Evolutionary conservation across 2,888 invertebrate species (phyloP).

Genomic region (Lacanobia wlatinum): DNA sequence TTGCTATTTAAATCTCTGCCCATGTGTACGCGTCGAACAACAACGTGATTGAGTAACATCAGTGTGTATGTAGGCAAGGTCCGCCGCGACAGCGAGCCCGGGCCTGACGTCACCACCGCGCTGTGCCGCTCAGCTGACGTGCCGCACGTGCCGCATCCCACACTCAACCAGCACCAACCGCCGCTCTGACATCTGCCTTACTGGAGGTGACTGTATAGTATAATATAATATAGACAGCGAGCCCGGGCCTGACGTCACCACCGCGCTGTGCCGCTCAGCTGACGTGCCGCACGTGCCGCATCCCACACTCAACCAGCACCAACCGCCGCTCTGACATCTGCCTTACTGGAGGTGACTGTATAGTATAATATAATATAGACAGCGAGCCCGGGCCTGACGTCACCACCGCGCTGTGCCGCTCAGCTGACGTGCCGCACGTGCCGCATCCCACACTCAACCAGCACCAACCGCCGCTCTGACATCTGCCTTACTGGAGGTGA

Average conservation of each 20-base stretch:
- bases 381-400: conserved; percentile 73
- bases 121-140: conserved; percentile 79
- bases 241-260: too few relatives aligned
- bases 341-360: conserved; percentile 88
- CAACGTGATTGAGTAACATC: conserved; percentile 10
- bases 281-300: conserved; percentile 25
- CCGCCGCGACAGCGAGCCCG: conserved; percentile 80
- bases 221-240: too few relatives aligned
- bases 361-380: background rate
- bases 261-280: too few relatives aligned
- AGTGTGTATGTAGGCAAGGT: conserved; percentile 77
- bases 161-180: too few relatives aligned
- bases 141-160: conserved; percentile 6
- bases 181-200: conserved; percentile 33
- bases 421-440: conserved; percentile 26
- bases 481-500: conserved; percentile 38
- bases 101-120: conserved; percentile 71
- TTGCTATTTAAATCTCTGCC: too few relatives aligned
- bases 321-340: conserved; percentile 72
- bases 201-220: background rate
- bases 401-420: conserved; percentile 84
- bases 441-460: background rate
- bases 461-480: conserved; percentile 1
- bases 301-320: conserved; percentile 77
- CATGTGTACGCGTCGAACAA: too few relatives aligned